phyloP scores from a whole-genome alignment of 1,140 invertebrate genomes.

The Aphaenogaster rudis region DNA sequence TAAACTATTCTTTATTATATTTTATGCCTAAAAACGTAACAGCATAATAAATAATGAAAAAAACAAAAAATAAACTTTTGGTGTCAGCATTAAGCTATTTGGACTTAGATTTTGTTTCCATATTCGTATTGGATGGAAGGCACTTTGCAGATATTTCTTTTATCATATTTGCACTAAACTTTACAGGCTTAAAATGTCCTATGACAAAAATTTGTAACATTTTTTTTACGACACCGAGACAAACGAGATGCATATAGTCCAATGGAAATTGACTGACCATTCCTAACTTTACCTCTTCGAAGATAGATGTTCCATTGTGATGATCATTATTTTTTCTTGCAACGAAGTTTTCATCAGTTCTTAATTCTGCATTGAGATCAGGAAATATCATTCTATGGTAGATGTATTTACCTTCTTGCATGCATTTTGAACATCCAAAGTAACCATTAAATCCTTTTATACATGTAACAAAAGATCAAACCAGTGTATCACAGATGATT shows the following conservation, averaged over 20 bases:
- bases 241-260: background rate
- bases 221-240: background rate
- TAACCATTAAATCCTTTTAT: conserved; percentile 67
- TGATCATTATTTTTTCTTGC: background rate
- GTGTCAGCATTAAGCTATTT: too few species aligned
- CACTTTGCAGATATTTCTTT: background rate
- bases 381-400: background rate
- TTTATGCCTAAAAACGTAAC: too few species aligned
- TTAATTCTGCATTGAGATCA: conserved; percentile 20
- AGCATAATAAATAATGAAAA: too few species aligned
- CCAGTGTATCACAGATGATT: conserved; percentile 70
- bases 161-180: conserved; percentile 19
- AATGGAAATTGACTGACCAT: conserved; percentile 8
- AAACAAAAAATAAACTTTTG: too few species aligned
- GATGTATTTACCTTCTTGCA: background rate
- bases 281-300: background rate
- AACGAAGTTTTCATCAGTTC: conserved; percentile 9
- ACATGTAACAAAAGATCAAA: conserved; percentile 50
- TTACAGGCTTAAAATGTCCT: conserved; percentile 6
- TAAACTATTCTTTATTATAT: too few species aligned
- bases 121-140: too few species aligned
- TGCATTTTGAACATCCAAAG: conserved; percentile 35
- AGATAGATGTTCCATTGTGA: conserved; percentile 5
- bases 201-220: background rate
- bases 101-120: too few species aligned